These are phyloP conservation scores for Ivindomyrus marchei DNA, from an alignment of 2,113 vertebrate genomes.

Conservation along the genomic window DNA sequence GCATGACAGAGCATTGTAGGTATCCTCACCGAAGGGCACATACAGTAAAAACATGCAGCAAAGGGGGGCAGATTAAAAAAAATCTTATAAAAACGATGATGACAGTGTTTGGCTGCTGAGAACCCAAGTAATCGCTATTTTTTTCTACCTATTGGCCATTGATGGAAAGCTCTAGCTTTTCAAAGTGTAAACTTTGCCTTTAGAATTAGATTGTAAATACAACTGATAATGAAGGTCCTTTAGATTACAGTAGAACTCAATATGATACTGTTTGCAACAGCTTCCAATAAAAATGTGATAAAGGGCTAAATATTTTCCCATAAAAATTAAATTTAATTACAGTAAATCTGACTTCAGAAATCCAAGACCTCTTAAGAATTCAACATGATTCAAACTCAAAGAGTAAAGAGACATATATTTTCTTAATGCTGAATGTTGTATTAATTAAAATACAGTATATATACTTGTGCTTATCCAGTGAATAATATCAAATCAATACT, in stretches of 20 bases:
- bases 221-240: background rate
- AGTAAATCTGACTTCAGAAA: background rate
- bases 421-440: background rate
- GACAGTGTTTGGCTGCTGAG: background rate
- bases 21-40: background rate
- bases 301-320: background rate
- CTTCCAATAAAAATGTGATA: background rate
- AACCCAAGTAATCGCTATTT: background rate
- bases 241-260: background rate
- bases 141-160: background rate
- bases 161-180: background rate
- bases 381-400: background rate
- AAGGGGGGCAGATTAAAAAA: background rate
- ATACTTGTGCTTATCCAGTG: background rate
- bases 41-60: background rate
- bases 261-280: background rate
- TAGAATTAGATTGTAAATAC: background rate
- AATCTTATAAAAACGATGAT: background rate
- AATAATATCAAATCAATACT: background rate
- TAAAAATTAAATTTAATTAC: background rate
- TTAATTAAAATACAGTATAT: background rate
- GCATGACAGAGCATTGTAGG: conserved; percentile 43
- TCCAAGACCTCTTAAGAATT: background rate
- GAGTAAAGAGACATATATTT: background rate
- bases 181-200: background rate